Base-by-base conservation (phyloP, 2,888 invertebrate genomes). In the Erebia epiphron region DNA sequence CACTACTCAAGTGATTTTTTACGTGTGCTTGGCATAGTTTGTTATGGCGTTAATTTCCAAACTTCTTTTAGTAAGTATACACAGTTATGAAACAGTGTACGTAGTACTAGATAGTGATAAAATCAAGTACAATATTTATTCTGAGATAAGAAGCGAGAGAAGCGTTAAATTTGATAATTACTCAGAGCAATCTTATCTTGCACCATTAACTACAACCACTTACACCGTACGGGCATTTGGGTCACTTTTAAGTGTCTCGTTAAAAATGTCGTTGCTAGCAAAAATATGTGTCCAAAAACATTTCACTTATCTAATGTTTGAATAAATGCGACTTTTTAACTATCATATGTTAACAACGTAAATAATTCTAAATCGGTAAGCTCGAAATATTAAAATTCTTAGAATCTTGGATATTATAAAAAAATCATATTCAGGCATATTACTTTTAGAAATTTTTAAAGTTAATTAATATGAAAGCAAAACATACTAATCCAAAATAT, bases 141-240 rank as follows among this genome's bases (percentile, higher is more conserved):
- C 80, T 83, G 74, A 80, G 92, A 92, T 92, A 91, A 87, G 82
- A 83, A 82, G 83, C 80, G 76, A 84, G 82, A 84, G 86, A 86
- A 82, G 84, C 86, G 87, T 89, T 83, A 90, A 91, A 88, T 90
- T 90, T 90, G 87, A 86, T 92, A 92, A 91, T 90, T 91, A 88
- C 86, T 82, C 80, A 80, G 79, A 84, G 82, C 82, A 83, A 86
- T 88, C 89, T 91, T 91, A 92, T 92, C 90, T 90, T 79, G 75
- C 79, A 81, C 84, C 82, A 86, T 86, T 86, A 82, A 75, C 85
- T 83, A 82, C 87, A 80, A 87, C 86, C 83, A 87, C 83, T 83
- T 80, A 78, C 78, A 77, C 76, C 77, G 65, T 72, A 68, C 63
- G 64, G 75, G 75, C 76, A 82, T 80, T 79, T 80, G 78, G 81